These are phyloP conservation scores for Deroplatys truncata DNA, from an alignment of 2,888 invertebrate genomes.

Conservation along the genomic window DNA sequence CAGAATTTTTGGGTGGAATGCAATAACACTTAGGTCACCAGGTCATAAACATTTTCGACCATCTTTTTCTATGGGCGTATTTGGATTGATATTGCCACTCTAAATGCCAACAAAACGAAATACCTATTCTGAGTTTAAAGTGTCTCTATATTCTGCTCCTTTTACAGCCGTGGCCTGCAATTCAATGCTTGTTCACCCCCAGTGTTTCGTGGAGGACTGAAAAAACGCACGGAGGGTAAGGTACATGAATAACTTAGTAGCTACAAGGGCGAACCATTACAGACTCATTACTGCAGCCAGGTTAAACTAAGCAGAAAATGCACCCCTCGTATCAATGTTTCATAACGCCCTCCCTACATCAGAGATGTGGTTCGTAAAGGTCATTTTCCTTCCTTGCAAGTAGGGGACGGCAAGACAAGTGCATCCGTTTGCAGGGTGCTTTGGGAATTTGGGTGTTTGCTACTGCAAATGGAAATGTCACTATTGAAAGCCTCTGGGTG, in stretches of 20 bases:
- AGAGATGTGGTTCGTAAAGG: background rate
- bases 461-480: background rate
- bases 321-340: slow-evolving; percentile 9
- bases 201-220: background rate
- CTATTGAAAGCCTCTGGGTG: background rate
- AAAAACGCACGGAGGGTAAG: background rate
- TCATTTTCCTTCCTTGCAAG: background rate
- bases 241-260: slow-evolving; percentile 25
- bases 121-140: no score
- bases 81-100: no score
- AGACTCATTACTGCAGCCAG: slow-evolving; percentile 23
- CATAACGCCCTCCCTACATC: background rate
- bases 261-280: slow-evolving; percentile 25
- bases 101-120: no score
- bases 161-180: background rate
- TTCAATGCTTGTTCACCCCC: background rate
- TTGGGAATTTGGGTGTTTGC: background rate
- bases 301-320: slow-evolving; percentile 21
- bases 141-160: background rate
- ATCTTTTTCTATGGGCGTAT: no score
- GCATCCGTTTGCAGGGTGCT: background rate
- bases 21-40: no score
- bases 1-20: no score
- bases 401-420: background rate
- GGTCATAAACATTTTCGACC: no score